phyloP scores from a whole-genome alignment of 2,797 vertebrate genomes.

The Gymnodraco acuticeps region DNA sequence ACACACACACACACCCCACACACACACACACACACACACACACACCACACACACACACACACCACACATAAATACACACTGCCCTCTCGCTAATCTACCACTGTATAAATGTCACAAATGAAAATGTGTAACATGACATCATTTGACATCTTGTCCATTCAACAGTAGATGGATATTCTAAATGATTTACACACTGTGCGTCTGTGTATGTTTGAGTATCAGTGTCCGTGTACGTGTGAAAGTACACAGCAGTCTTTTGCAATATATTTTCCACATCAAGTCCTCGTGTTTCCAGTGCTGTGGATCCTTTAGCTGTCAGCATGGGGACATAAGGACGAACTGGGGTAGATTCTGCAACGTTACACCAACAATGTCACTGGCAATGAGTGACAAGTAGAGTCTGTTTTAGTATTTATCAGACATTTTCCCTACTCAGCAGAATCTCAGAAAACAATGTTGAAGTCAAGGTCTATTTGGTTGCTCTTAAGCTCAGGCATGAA shows the following conservation, averaged over 20 bases:
- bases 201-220: constrained; percentile 9
- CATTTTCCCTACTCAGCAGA: constrained; percentile 28
- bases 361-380: constrained; percentile 43
- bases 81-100: constrained; percentile 50
- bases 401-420: constrained; percentile 30
- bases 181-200: constrained; percentile 6
- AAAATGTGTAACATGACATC: constrained; percentile 48
- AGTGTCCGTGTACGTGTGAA: neutral
- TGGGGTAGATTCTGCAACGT: constrained; percentile 43
- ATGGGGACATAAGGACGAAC: constrained; percentile 47
- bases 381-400: constrained; percentile 30
- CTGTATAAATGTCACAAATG: constrained; percentile 68
- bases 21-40: no score
- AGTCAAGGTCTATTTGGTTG: constrained; percentile 33
- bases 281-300: constrained; percentile 14
- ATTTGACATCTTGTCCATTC: constrained; percentile 58
- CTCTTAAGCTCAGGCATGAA: constrained; percentile 6
- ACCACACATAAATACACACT: constrained; percentile 19
- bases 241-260: neutral
- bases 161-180: constrained; percentile 51
- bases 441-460: constrained; percentile 37
- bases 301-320: constrained; percentile 32
- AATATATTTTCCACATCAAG: constrained; percentile 34
- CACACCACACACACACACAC: no score
- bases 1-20: no score